phyloP scores from a whole-genome alignment of 2,113 vertebrate species.

The Prunella himalayana region DNA sequence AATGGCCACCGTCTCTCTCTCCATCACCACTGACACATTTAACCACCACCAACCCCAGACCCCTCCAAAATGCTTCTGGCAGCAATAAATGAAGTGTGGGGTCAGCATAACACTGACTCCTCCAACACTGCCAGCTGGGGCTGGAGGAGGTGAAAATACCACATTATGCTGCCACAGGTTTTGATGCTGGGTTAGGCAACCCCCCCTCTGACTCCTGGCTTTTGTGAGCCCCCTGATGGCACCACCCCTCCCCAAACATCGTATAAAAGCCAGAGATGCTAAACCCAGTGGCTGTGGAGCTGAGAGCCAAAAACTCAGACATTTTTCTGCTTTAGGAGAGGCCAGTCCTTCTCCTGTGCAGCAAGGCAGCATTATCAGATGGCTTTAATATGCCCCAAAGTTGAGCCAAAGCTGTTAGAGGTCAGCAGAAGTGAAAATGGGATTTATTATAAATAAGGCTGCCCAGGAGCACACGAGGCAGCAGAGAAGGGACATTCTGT shows the following conservation, averaged over 20 bases:
- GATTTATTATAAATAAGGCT: neutral
- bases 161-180: neutral
- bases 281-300: neutral
- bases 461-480: neutral
- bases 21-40: neutral
- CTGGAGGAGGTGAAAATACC: neutral
- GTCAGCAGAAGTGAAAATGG: neutral
- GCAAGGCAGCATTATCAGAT: neutral
- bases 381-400: neutral
- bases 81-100: neutral
- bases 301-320: neutral
- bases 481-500: neutral
- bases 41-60: neutral
- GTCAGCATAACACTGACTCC: neutral
- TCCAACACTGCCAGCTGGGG: neutral
- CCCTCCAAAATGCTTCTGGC: neutral
- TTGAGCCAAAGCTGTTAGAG: accelerated
- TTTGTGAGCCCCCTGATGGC: neutral
- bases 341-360: neutral
- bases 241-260: neutral
- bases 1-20: neutral
- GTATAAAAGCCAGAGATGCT: neutral
- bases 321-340: neutral
- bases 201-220: neutral
- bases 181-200: neutral